These are phyloP conservation scores for Drosophila prosaltans DNA, from an alignment of 1,140 invertebrate species.

Conservation along the genomic window DNA sequence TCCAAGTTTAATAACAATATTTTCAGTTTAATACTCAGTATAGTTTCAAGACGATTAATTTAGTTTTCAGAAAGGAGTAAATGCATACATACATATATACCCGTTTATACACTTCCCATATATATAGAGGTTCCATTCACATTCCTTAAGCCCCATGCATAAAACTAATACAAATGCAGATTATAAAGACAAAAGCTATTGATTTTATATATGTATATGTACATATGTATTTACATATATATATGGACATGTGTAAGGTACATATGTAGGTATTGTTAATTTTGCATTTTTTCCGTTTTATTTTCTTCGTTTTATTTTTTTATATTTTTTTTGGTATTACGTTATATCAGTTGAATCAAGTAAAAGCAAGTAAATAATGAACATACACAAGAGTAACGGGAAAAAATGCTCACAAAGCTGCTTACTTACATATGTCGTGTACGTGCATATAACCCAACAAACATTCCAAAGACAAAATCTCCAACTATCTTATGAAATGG, in stretches of 20 bases:
- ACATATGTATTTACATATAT: conserved; percentile 16
- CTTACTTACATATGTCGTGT: conserved; percentile 18
- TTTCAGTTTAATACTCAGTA: too few species aligned
- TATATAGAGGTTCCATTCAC: too few species aligned
- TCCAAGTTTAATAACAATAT: too few species aligned
- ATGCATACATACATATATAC: too few species aligned
- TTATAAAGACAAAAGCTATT: conserved; percentile 59
- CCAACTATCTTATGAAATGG: too few species aligned
- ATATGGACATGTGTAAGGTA: conserved; percentile 1
- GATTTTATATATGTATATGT: conserved; percentile 51
- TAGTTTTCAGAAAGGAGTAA: too few species aligned
- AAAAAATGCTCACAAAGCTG: conserved; percentile 12
- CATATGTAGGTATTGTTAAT: conserved; percentile 13
- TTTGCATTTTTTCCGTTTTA: conserved; percentile 5
- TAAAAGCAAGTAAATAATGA: conserved; percentile 31
- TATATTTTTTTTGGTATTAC: neutral
- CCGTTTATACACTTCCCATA: too few species aligned
- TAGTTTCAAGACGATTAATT: too few species aligned
- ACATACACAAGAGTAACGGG: conserved; percentile 6
- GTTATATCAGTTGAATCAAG: conserved; percentile 20
- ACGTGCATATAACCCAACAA: neutral
- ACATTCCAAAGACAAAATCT: neutral
- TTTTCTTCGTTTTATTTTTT: neutral
- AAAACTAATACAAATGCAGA: conserved; percentile 38
- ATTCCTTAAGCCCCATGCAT: conserved; percentile 18